Percentiles rank a stretch among this genome's conserved stretches.
Evolutionary conservation across 2,113 vertebrate species (phyloP).

Genomic region (Nothoprocta pentlandii): DNA sequence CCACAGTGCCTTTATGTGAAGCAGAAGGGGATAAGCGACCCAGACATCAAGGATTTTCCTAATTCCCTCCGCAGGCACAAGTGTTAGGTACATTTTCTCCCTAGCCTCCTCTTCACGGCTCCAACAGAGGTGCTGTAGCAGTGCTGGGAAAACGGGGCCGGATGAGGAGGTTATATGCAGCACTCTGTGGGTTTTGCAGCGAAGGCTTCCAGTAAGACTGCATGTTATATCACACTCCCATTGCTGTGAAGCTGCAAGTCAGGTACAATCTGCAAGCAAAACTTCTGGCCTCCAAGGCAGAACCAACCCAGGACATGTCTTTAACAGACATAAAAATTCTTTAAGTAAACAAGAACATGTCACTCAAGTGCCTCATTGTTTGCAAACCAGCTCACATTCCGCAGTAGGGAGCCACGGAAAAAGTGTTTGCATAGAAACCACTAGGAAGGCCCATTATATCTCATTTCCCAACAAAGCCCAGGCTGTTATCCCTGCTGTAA

Average conservation of each 20-base stretch:
- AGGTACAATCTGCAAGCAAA: background rate
- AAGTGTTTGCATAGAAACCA: background rate
- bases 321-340: background rate
- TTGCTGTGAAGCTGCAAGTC: background rate
- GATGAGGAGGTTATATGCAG: background rate
- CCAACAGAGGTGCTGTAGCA: background rate
- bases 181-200: background rate
- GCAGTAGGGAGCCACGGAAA: background rate
- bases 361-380: background rate
- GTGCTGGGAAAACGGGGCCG: background rate
- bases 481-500: background rate
- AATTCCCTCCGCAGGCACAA: background rate
- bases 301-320: background rate
- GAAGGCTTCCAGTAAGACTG: background rate
- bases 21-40: conserved; percentile 23
- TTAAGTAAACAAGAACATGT: background rate
- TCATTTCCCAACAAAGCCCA: background rate
- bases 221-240: background rate
- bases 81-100: conserved; percentile 6
- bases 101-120: background rate
- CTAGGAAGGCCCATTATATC: background rate
- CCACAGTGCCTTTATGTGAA: background rate
- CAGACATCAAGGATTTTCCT: conserved; percentile 7
- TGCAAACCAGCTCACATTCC: background rate
- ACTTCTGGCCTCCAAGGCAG: background rate